Evolutionary conservation across 2,888 invertebrate genomes (phyloP), one percentile per base, ranked within the genome.

Genomic region (Lasioglossum lativentre): DNA sequence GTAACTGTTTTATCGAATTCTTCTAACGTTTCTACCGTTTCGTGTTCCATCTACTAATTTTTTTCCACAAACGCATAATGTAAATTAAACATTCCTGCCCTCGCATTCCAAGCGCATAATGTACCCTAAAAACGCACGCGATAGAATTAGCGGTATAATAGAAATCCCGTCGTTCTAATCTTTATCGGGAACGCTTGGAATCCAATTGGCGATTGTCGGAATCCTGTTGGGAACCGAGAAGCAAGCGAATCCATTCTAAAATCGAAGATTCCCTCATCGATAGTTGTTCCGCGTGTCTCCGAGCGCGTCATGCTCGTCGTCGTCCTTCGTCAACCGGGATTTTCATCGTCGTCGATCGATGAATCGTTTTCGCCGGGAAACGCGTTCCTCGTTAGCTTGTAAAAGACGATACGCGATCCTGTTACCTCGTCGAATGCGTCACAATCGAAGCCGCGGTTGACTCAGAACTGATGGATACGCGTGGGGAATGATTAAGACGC

Each of bases 251-350:
- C 27, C 59, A 27, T 59, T 59, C 27, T 59, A 59, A 59, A 59
- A 59, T 66, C 66, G 16, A 66, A 30, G 66, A 66, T 66, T 66
- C 66, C 66, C 66, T 66, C 66, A 66, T 34, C 66, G 16, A 2
- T 63, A 4, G 16, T 16, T 14, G 63, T 27, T 63, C 59, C n/a
- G n/a, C 59, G 14, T 63, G 63, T 63, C 30, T 27, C 19, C 63
- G 63, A 63, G 27, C 59, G 59, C 59, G 59, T 59, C 59, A 59
- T n/a, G 59, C 16, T 56, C 23, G 56, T 30, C 30, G 27, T 27
- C 19, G 16, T 66, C 30, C 66, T 30, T 30, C 30, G 30, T 30
- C 30, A 34, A 19, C 34, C 66, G 30, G 30, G 19, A 66, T 66
- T 66, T 34, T 34, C 66, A 30, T 34, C 66, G 66, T 2, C 66